Evolutionary conservation across 2,888 invertebrate genomes (phyloP), one percentile per base, ranked within the genome.

Genomic region (Eupithecia centaureata): DNA sequence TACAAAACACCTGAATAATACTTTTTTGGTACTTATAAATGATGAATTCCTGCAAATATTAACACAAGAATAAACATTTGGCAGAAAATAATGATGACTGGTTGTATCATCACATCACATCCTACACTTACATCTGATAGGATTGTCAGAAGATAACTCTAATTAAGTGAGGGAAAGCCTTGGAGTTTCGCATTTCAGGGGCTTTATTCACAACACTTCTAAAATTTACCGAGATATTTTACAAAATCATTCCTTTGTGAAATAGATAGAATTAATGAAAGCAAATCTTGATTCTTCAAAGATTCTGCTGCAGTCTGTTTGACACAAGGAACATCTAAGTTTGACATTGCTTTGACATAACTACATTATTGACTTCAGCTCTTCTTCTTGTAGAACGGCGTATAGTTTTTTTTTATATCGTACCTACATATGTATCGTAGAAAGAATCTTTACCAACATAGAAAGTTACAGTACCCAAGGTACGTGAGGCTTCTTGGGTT

Each of bases 21-120:
- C 71, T 72, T 72, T 77, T 79, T 77, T 70, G 47, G 75, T 70
- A 78, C 72, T 67, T 72, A n/a, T 75, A 71, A 76, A 76, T 76
- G 62, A 68, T 70, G 71, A 74, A 80, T 76, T 80, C 80, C 88
- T 89, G 82, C 82, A 86, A 73, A 42, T 64, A 51, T 15, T 32
- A 30, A 5, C n/a, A 56, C n/a, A 30, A 57, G 3, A 57, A 30
- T 32, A 32, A 57, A 57, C 22, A 32, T 18, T 57, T 32, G 18
- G 30, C 18, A 57, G n/a, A 56, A 28, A 28, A 5, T 28, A 30
- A n/a, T 54, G 5, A 3, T 33, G 30, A 57, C 18, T 32, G 57
- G 32, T 18, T 13, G 4, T 57, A 57, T 57, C 30, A 61, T 30
- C 59, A 42, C 8, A 51, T 32, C 58, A 42, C 8, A 51, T 32